These are phyloP conservation scores for Gopherus evgoodei DNA, from an alignment of 2,113 vertebrate genomes.

Conservation along the genomic window DNA sequence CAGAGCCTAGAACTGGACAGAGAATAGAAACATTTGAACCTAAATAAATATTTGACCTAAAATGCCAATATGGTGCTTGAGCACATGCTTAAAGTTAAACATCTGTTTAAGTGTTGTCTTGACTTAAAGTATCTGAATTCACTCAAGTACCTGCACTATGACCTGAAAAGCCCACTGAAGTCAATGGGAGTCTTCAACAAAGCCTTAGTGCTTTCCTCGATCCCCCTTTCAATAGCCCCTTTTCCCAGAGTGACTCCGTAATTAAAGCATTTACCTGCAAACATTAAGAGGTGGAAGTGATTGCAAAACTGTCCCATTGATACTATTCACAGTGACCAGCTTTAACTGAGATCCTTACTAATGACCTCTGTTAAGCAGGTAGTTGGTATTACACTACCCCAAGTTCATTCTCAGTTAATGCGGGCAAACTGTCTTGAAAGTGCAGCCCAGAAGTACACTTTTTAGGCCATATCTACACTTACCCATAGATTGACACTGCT, in stretches of 20 bases:
- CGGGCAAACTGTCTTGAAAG: neutral
- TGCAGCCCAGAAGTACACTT: neutral
- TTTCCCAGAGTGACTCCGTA: neutral
- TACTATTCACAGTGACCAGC: neutral
- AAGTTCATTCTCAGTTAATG: neutral
- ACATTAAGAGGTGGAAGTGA: neutral
- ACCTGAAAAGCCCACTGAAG: neutral
- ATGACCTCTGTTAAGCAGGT: neutral
- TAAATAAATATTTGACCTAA: neutral
- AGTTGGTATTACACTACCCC: neutral
- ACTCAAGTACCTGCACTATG: neutral
- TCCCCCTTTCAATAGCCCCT: neutral
- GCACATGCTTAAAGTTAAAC: neutral
- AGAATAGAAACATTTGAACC: neutral
- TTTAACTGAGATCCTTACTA: neutral
- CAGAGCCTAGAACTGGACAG: neutral
- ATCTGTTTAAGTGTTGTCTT: neutral
- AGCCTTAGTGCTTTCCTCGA: neutral
- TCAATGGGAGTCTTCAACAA: neutral
- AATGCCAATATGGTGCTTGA: neutral
- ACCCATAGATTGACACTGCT: no score
- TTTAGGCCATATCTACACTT: no score
- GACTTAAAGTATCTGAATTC: no score
- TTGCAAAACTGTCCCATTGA: neutral
- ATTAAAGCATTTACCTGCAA: neutral